phyloP scores from a whole-genome alignment of 2,113 vertebrate genomes.

The Phalacrocorax brasilianus region DNA sequence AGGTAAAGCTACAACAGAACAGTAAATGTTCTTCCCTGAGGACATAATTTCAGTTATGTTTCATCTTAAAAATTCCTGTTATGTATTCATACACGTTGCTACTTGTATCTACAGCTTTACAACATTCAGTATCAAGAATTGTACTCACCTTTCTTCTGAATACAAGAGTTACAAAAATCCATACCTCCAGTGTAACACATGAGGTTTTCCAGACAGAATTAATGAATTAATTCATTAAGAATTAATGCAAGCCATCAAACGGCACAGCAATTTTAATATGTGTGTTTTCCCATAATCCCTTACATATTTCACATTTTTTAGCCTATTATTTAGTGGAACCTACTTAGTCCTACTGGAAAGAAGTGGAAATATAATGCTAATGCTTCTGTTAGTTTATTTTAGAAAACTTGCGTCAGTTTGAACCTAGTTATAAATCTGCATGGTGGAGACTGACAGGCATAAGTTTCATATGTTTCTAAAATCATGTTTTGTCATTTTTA shows the following conservation, averaged over 20 bases:
- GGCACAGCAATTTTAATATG: neutral
- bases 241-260: neutral
- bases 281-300: neutral
- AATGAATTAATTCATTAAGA: neutral
- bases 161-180: neutral
- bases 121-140: neutral
- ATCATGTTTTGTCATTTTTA: neutral
- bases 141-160: neutral
- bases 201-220: neutral
- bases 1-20: neutral
- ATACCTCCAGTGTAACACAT: neutral
- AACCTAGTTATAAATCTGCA: neutral
- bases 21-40: neutral
- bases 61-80: neutral
- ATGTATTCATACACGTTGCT: neutral
- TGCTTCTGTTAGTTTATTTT: neutral
- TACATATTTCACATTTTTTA: neutral
- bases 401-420: neutral
- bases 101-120: neutral
- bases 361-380: neutral
- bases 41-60: neutral
- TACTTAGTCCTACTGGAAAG: neutral
- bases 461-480: neutral
- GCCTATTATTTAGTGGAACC: neutral
- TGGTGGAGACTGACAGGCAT: neutral